Base-by-base conservation (phyloP, 2,888 invertebrate genomes). In the Hirtodrosophila confusa region DNA sequence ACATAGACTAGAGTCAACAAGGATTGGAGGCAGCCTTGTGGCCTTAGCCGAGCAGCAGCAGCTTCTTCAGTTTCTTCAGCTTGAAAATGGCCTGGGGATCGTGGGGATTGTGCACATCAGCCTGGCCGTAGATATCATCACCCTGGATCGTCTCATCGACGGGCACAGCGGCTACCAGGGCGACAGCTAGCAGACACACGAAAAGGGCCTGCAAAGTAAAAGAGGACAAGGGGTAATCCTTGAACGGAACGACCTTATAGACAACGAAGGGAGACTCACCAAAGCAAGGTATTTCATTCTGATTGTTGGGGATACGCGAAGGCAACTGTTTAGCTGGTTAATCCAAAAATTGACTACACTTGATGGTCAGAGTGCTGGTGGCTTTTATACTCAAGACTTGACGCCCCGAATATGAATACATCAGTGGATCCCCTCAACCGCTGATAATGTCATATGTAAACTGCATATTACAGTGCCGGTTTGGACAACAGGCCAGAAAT, bases 51-150 rank as follows among this genome's bases (percentile, higher is more conserved):
- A 91, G 80, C 11, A 80, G 61, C 57, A 91, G 61, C 57, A 91
- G 67, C 76, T 91, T 91, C 75, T 91, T 90, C 63, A 91, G 75
- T 80, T 91, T 91, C 80, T 91, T 90, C 66, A 91, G 78, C 80
- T 91, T 91, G 69, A 91, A 91, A 55, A 91, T 85, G 24, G 90
- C 78, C 60, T 89, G 88, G 7, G 88, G 83, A 67, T 89, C 88
- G 72, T 91, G 88, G 4, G 91, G 89, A 76, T 88, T 89, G 48
- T 89, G 84, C 27, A 85, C 85, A n/a, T 90, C 86, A 39, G 88
- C 61, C 31, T 85, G 82, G 54, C 79, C 73, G 49, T 88, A 86
- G 39, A 90, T 74, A 47, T 89, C 75, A 55, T 90, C 90, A 12
- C 83, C 90, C 10, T 78, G 75, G 24, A 89, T 54, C 4, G 90